Conservation (phyloP, 2,797 vertebrate genomes). For the Acanthiza pusilla region DNA sequence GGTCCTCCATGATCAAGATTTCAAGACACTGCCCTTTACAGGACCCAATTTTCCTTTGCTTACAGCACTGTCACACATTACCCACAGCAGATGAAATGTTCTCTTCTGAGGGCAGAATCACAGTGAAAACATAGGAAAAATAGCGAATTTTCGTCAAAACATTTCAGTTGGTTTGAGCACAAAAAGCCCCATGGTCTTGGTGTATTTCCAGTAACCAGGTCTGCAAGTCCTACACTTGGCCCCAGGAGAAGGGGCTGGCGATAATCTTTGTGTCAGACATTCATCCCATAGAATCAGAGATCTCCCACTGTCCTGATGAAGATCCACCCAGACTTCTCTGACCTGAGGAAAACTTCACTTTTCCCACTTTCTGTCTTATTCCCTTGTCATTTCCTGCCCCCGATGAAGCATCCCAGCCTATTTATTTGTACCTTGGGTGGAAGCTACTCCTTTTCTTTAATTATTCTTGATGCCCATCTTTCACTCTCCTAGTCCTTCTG, state of each 20-base stretch:
- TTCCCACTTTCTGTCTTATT: not conserved
- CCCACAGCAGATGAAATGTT: not conserved
- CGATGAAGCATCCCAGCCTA: not conserved
- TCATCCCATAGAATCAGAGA: not conserved
- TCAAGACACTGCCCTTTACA: not conserved
- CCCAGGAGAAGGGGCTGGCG: not conserved
- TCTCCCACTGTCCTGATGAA: not conserved
- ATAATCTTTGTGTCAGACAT: not conserved
- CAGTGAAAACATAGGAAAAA: not conserved
- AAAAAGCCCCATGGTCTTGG: not conserved
- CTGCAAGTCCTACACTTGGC: not conserved
- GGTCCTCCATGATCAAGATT: not conserved
- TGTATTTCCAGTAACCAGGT: not conserved
- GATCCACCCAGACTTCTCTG: not conserved
- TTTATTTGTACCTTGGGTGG: not conserved
- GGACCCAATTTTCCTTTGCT: not conserved
- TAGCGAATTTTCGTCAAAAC: not conserved
- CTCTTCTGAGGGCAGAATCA: not conserved
- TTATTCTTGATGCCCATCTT: not conserved
- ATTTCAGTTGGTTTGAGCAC: not conserved
- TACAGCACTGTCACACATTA: not conserved
- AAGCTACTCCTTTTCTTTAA: not conserved
- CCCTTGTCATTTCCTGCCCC: not conserved
- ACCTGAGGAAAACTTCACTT: not conserved
- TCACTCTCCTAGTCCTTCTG: not conserved